Evolutionary conservation across 2,797 vertebrate species (phyloP).

Genomic region (Botia kubotai): DNA sequence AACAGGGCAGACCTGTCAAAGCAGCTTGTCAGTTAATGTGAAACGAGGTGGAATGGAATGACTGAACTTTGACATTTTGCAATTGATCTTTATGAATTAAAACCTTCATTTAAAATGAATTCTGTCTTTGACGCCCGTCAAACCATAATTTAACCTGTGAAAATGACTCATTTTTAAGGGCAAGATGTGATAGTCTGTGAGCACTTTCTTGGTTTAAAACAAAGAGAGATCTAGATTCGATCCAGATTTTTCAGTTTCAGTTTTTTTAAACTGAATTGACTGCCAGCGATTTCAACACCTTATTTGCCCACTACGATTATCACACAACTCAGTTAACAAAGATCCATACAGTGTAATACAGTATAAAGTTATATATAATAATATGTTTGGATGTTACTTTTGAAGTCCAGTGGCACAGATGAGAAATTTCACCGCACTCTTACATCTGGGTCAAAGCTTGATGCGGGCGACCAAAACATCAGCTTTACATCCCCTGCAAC

Average conservation of each 20-base stretch:
- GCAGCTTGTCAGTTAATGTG: not conserved
- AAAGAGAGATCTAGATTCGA: too few species aligned
- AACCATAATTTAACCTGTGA: not conserved
- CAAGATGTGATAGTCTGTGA: too few species aligned
- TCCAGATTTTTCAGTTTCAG: too few species aligned
- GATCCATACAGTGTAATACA: too few species aligned
- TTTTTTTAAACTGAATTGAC: too few species aligned
- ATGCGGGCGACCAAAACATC: not conserved
- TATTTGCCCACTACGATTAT: too few species aligned
- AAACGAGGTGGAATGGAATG: not conserved
- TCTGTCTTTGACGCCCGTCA: not conserved
- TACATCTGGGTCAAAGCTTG: conserved; percentile 4
- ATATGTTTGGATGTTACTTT: too few species aligned
- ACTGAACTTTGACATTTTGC: not conserved
- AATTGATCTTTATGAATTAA: not conserved
- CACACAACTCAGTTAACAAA: too few species aligned
- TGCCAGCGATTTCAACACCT: too few species aligned
- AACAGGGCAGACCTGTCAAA: not conserved
- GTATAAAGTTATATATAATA: too few species aligned
- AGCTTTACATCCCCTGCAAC: conserved; percentile 39
- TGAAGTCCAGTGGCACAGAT: not conserved
- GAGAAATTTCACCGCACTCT: not conserved
- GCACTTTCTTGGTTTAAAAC: not conserved
- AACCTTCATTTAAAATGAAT: not conserved
- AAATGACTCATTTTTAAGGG: not conserved